phyloP scores from a whole-genome alignment of 1,140 invertebrate genomes.

The Trichogramma pretiosum region DNA sequence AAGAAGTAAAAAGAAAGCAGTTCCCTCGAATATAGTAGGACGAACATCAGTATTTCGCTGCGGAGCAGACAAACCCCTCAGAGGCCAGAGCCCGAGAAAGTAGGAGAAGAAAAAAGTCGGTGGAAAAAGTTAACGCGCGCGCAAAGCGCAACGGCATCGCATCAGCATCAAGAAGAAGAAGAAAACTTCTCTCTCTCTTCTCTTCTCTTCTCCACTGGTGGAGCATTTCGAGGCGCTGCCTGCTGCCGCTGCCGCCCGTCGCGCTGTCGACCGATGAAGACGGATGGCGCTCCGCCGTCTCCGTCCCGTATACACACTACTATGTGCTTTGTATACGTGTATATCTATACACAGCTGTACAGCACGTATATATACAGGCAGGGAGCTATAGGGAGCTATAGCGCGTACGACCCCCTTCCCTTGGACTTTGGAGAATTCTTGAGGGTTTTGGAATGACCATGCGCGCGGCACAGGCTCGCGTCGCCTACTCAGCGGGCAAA shows the following conservation, averaged over 20 bases:
- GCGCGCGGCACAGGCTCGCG: too few relatives aligned
- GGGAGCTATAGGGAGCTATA: too few relatives aligned
- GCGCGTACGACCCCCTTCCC: background rate
- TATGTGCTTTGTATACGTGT: too few relatives aligned
- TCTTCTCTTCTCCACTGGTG: too few relatives aligned
- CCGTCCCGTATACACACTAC: too few relatives aligned
- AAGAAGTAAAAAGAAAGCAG: too few relatives aligned
- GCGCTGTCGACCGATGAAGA: constrained; percentile 49
- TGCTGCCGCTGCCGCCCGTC: constrained; percentile 48
- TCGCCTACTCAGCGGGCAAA: constrained; percentile 9
- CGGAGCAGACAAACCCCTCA: too few relatives aligned
- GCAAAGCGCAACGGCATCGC: constrained; percentile 33
- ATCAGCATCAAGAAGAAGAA: constrained; percentile 31
- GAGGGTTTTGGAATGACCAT: constrained; percentile 21
- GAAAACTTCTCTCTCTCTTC: constrained; percentile 42
- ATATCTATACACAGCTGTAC: too few relatives aligned
- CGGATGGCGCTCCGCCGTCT: constrained; percentile 39
- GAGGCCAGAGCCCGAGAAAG: too few relatives aligned
- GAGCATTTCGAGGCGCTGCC: constrained; percentile 48
- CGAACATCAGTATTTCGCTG: too few relatives aligned
- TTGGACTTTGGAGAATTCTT: constrained; percentile 15
- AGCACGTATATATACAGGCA: too few relatives aligned
- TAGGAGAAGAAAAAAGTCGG: constrained; percentile 23
- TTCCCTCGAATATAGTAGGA: too few relatives aligned
- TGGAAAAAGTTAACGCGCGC: constrained; percentile 21